Base-by-base conservation (phyloP, 2,888 invertebrate genomes). In the Dryadula phaetusa region DNA sequence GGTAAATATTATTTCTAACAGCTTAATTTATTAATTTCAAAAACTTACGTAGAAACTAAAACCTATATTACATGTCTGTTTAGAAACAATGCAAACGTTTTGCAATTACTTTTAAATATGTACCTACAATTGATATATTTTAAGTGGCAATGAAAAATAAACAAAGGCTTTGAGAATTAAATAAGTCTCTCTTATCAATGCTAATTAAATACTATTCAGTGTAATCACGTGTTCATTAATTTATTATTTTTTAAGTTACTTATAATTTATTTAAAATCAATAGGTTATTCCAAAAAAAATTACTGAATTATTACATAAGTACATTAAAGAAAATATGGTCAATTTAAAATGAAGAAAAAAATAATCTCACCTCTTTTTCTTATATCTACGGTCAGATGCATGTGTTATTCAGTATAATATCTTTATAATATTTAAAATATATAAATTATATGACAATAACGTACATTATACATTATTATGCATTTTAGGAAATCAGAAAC, bases 401-500 rank as follows among this genome's bases (percentile, higher is more conserved):
- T n/a, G n/a, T n/a, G n/a, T n/a, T n/a, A n/a, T n/a, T n/a, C n/a
- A n/a, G n/a, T n/a, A n/a, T n/a, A n/a, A n/a, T n/a, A n/a, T n/a
- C n/a, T n/a, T n/a, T n/a, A n/a, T n/a, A n/a, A n/a, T n/a, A n/a
- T n/a, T n/a, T n/a, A n/a, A n/a, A n/a, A n/a, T n/a, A n/a, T n/a
- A n/a, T n/a, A n/a, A n/a, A n/a, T n/a, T n/a, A n/a, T n/a, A n/a
- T n/a, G n/a, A n/a, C n/a, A n/a, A n/a, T n/a, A n/a, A n/a, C n/a
- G n/a, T n/a, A n/a, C n/a, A n/a, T n/a, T 32, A 37, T 37, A 37
- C 4, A 12, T 22, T 12, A 42, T 62, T 49, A 20, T 42, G n/a
- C 4, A 16, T 64, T 84, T 68, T 76, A 90, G 90, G 75, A 82
- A 82, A 71, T 61, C 71, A 20, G 82, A 84, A 76, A 75, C 82